Base-by-base conservation (phyloP, 2,797 vertebrate species). In the Acipenser oxyrinchus region DNA sequence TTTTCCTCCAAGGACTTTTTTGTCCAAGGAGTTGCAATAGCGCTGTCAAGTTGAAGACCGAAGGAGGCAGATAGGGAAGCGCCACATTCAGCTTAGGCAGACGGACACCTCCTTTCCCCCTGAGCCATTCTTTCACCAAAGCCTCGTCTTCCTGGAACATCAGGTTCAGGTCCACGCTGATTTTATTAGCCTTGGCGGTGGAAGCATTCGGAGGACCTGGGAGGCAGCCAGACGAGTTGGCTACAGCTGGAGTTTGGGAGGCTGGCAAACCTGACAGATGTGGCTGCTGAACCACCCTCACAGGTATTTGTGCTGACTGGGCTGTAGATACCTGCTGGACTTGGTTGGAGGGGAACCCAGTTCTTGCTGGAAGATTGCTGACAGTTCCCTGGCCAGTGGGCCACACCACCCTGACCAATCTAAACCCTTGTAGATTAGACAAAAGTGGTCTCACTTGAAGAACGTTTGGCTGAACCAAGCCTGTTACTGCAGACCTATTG, bases 21-120 rank as follows among this genome's bases (percentile, higher is more conserved):
- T 80, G 77, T 2, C 74, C 70, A 0, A 98, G 88, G 4, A 99
- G 86, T 0, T 65, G 60, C 0, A 83, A 80, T 1, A 99, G 80
- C 0, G 81, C 74, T 63, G 75, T 86, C 59, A 98, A 69, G 70
- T 55, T 93, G 77, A 89, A 84, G 61, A 92, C 71, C 6, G 88
- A 90, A 0, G 95, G 95, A 0, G 95, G 95, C 71, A 96, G 79
- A 71, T 94, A 96, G 37, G 95, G 88, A 66, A 94, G 77, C 4
- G 74, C 73, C n/a, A 66, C 68, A 0, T 79, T 74, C 8, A 78
- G 62, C 0, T 76, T 66, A 0, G 86, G 77, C 0, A 88, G 68
- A 0, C n/a, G 18, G 6, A 88, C 85, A 0, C 90, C 92, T 0
- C 6, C 63, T 0, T 8, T 72, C 0, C 89, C 92, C 0, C 66